Conservation (phyloP, 1,140 invertebrate species). For the Drosophila orena region DNA sequence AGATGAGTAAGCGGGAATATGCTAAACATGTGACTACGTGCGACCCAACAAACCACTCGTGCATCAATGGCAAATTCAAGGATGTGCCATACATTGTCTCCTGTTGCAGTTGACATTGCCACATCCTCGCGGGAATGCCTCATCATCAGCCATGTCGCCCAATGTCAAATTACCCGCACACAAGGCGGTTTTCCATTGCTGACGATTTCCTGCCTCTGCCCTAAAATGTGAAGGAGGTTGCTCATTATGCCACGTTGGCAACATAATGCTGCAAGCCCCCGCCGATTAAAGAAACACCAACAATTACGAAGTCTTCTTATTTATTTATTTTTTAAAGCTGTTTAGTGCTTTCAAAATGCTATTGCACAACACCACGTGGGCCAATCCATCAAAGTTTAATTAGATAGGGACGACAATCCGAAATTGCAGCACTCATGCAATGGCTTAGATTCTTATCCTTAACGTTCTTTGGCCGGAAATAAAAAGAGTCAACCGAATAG, state of each 20-base stretch:
- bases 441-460: too few species aligned
- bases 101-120: constrained; percentile 14
- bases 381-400: background rate
- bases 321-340: too few species aligned
- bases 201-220: constrained; percentile 63
- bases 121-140: constrained; percentile 1
- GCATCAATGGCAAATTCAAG: constrained; percentile 39
- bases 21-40: constrained; percentile 64
- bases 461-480: background rate
- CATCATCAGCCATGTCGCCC: constrained; percentile 27
- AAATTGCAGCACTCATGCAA: background rate
- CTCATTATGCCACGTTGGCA: constrained; percentile 53
- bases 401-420: background rate
- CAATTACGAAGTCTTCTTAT: background rate
- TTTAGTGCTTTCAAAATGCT: too few species aligned
- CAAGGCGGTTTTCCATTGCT: constrained; percentile 64
- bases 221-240: constrained; percentile 21
- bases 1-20: constrained; percentile 10
- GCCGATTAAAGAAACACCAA: background rate
- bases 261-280: background rate
- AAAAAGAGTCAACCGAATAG: constrained; percentile 12
- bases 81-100: constrained; percentile 10
- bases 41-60: constrained; percentile 59
- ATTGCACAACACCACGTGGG: too few species aligned
- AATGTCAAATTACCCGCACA: constrained; percentile 71